phyloP scores from a whole-genome alignment of 2,888 invertebrate species.

The Apotomis turbidana region DNA sequence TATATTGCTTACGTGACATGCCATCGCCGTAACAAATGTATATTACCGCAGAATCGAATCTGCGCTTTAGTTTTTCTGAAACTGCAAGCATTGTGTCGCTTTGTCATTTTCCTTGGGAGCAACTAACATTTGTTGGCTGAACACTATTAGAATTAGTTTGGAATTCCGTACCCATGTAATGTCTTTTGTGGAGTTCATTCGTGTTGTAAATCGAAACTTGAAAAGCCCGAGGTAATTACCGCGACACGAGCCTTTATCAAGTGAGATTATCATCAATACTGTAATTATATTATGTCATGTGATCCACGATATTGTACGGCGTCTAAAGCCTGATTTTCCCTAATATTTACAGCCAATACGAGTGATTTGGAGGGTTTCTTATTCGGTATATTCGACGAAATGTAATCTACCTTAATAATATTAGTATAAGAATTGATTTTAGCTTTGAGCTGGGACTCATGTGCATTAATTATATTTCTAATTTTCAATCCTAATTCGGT shows the following conservation, averaged over 20 bases:
- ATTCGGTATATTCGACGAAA: slow-evolving; percentile 1
- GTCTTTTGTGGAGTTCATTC: slow-evolving; percentile 21
- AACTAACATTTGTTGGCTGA: background rate
- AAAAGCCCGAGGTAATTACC: slow-evolving; percentile 21
- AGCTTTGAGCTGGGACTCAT: background rate
- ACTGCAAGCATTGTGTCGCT: slow-evolving; percentile 34
- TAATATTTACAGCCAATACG: slow-evolving; percentile 32
- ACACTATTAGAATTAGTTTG: background rate
- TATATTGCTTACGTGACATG: slow-evolving; percentile 47
- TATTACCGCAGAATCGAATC: slow-evolving; percentile 43
- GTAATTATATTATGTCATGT: slow-evolving; percentile 28
- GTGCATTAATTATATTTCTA: background rate
- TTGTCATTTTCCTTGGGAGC: slow-evolving; percentile 37
- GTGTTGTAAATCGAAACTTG: slow-evolving; percentile 6
- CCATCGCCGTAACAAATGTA: slow-evolving; percentile 47
- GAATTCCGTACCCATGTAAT: background rate
- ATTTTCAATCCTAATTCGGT: background rate
- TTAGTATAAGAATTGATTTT: slow-evolving; percentile 3
- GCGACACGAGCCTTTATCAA: slow-evolving; percentile 5
- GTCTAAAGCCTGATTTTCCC: slow-evolving; percentile 16
- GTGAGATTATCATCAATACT: slow-evolving; percentile 27
- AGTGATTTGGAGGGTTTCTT: slow-evolving; percentile 21
- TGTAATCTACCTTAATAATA: slow-evolving; percentile 4
- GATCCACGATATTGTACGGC: slow-evolving; percentile 24
- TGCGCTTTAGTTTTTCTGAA: slow-evolving; percentile 41